Conservation (phyloP, 2,113 vertebrate genomes). For the Collichthys lucidus region DNA sequence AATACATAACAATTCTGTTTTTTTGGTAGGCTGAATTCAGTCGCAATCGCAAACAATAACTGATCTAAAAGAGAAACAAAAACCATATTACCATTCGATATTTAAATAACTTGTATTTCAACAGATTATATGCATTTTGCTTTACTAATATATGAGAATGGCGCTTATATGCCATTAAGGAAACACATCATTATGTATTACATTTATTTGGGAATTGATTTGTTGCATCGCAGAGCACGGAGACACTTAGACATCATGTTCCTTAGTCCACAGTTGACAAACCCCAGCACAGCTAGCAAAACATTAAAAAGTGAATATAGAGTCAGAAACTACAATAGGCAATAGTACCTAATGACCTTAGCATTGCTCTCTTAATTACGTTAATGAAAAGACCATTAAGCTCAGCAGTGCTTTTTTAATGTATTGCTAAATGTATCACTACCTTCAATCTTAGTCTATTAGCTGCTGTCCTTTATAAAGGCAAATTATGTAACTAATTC, state of each 20-base stretch:
- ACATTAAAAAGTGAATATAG: slow-evolving; percentile 2
- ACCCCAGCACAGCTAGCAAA: slow-evolving; percentile 2
- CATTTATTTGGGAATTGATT: slow-evolving; percentile 61
- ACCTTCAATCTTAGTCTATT: slow-evolving; percentile 46
- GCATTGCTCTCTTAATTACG: slow-evolving; percentile 31
- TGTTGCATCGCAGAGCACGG: slow-evolving; percentile 35
- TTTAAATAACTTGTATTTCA: slow-evolving; percentile 20
- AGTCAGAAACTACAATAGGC: background rate
- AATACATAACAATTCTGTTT: background rate
- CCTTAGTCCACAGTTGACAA: slow-evolving; percentile 1
- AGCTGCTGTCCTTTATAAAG: slow-evolving; percentile 46
- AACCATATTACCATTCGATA: background rate
- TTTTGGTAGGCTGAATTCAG: background rate
- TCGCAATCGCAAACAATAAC: slow-evolving; percentile 6
- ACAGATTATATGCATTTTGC: slow-evolving; percentile 30
- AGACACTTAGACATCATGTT: slow-evolving; percentile 30
- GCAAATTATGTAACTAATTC: slow-evolving; percentile 55
- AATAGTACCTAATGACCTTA: background rate
- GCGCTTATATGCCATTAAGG: slow-evolving; percentile 36
- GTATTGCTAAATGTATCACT: slow-evolving; percentile 34
- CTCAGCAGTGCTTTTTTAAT: slow-evolving; percentile 34
- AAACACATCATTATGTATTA: slow-evolving; percentile 37
- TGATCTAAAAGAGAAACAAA: background rate
- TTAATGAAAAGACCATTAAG: slow-evolving; percentile 37
- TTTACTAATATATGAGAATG: slow-evolving; percentile 44